phyloP scores from a whole-genome alignment of 53 echinoderm and acorn worm species.

The Holothuria scabra region DNA sequence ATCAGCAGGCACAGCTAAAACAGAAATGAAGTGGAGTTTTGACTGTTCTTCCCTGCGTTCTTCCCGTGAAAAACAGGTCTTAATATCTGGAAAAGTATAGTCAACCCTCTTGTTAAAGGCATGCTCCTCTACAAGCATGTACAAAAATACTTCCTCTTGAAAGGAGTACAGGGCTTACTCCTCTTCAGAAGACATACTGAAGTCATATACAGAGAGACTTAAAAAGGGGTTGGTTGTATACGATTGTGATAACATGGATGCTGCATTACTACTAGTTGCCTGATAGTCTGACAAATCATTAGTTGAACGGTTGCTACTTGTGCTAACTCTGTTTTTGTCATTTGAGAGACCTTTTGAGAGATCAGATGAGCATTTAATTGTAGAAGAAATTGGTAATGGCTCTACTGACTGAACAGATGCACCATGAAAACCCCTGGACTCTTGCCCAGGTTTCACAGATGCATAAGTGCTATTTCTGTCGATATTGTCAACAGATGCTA shows the following conservation, averaged over 20 bases:
- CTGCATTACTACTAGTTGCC: not conserved
- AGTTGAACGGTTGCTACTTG: not conserved
- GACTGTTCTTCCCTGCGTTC: slow-evolving; percentile 22
- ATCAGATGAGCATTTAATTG: not conserved
- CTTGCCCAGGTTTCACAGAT: slow-evolving; percentile 10
- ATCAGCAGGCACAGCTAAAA: slow-evolving; percentile 46
- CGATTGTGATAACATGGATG: not conserved
- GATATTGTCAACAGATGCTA: slow-evolving; percentile 46
- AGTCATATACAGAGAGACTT: slow-evolving; percentile 15
- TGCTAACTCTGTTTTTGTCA: not conserved
- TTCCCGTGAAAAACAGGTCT: not conserved
- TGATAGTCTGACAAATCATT: not conserved
- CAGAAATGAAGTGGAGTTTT: slow-evolving; percentile 27
- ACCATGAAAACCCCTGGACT: slow-evolving; percentile 15
- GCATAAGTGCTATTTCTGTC: slow-evolving; percentile 28
- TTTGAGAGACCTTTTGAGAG: not conserved
- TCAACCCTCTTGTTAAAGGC: not conserved
- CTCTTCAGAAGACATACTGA: not conserved
- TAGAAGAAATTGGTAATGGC: no score
- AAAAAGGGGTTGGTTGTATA: not conserved
- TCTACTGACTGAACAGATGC: not conserved
- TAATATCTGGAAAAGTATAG: slow-evolving; percentile 29
- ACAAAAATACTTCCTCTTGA: slow-evolving; percentile 21
- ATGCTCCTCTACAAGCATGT: slow-evolving; percentile 40
- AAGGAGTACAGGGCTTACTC: not conserved